Conservation (phyloP, 1,140 invertebrate genomes). For the Papilio xuthus region DNA sequence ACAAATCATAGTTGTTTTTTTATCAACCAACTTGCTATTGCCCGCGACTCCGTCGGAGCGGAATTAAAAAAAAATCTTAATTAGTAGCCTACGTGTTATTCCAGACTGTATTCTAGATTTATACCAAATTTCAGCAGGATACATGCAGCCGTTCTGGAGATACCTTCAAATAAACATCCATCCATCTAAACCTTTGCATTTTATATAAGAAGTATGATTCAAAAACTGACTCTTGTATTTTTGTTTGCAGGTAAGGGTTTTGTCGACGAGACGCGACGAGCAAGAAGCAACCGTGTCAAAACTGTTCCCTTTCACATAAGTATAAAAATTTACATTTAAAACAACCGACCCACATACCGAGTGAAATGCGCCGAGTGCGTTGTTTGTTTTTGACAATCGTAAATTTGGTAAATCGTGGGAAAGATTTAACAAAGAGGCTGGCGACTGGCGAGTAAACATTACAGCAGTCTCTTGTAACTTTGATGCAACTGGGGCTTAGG, state of each 20-base stretch:
- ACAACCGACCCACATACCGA: slow-evolving; percentile 44
- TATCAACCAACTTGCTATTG: too few species aligned
- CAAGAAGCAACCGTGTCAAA: slow-evolving; percentile 33
- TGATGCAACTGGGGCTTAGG: slow-evolving; percentile 24
- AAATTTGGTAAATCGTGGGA: slow-evolving; percentile 47
- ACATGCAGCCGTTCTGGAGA: too few species aligned
- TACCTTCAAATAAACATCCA: too few species aligned
- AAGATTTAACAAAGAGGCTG: slow-evolving; percentile 34
- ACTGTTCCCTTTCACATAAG: slow-evolving; percentile 42
- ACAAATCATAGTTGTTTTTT: too few species aligned
- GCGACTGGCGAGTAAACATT: not conserved
- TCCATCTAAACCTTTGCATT: too few species aligned
- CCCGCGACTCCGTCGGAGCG: too few species aligned
- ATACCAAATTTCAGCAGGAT: too few species aligned
- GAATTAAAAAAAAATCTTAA: too few species aligned
- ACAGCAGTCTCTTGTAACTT: slow-evolving; percentile 24
- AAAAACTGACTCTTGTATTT: not conserved
- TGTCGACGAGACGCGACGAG: not conserved
- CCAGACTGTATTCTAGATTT: too few species aligned
- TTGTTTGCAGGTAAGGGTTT: slow-evolving; percentile 24
- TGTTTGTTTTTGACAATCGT: slow-evolving; percentile 53
- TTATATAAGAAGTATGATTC: too few species aligned
- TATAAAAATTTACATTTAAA: slow-evolving; percentile 47
- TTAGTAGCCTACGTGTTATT: too few species aligned
- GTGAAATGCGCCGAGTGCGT: slow-evolving; percentile 43